A percentile compares a stretch with the other conserved stretches of the same genome.
These are phyloP conservation scores for Cantharis flavilabris DNA, from an alignment of 2,888 invertebrate species.

Conservation along the genomic window DNA sequence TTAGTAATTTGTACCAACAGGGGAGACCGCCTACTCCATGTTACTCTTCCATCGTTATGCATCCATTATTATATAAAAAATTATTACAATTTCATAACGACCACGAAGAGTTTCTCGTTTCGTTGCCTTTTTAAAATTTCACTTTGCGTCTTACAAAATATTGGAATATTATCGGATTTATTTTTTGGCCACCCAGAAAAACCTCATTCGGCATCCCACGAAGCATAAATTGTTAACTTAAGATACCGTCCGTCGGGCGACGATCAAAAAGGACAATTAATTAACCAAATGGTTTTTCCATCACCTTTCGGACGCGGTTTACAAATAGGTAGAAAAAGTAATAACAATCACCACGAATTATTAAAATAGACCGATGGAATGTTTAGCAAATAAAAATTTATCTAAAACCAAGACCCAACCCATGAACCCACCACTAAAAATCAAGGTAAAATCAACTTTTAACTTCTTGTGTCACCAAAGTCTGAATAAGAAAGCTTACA, in stretches of 20 bases:
- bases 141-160: not conserved
- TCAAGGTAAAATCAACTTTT: slow-evolving; percentile 1
- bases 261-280: not conserved
- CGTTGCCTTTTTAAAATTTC: not conserved
- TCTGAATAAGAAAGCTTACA: slow-evolving; percentile 4
- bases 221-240: not conserved
- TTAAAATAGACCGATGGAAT: not conserved
- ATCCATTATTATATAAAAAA: not conserved
- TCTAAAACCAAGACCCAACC: not conserved
- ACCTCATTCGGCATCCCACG: not conserved
- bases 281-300: not conserved
- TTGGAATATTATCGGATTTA: not conserved
- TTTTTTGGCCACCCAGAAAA: not conserved
- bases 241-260: too few relatives aligned
- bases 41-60: not conserved
- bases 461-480: not conserved
- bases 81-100: not conserved
- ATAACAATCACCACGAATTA: not conserved
- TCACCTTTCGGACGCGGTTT: not conserved
- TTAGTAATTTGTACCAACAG: not conserved
- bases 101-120: not conserved
- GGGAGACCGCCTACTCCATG: not conserved
- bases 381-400: not conserved
- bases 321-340: not conserved
- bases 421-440: not conserved